A percentile compares a stretch with the other conserved stretches of the same genome.
phyloP scores from a whole-genome alignment of 2,888 invertebrate species.

The Sinotaia quadrata region DNA sequence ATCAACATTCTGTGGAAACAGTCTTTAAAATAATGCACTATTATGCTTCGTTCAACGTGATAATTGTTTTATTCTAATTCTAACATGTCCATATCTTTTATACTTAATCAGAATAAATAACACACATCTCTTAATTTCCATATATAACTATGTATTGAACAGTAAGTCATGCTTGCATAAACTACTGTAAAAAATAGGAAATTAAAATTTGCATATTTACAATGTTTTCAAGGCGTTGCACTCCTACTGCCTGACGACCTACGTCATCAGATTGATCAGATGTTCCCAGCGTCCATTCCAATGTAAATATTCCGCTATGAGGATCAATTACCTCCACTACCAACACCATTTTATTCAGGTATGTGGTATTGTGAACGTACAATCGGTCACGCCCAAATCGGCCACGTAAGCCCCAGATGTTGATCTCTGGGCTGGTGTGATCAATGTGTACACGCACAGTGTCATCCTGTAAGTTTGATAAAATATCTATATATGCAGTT shows the following conservation, averaged over 20 bases:
- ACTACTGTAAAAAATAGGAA: too few species aligned
- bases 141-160: too few species aligned
- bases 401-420: constrained; percentile 38
- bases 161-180: too few species aligned
- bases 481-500: too few species aligned
- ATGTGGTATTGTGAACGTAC: constrained; percentile 44
- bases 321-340: constrained; percentile 43
- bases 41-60: too few species aligned
- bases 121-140: too few species aligned
- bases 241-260: constrained; percentile 13
- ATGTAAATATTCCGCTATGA: constrained; percentile 45
- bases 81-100: too few species aligned
- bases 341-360: constrained; percentile 43
- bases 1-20: too few species aligned
- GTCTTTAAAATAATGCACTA: too few species aligned
- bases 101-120: too few species aligned
- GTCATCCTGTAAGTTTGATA: constrained; percentile 15
- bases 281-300: constrained; percentile 32
- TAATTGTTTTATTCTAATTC: too few species aligned
- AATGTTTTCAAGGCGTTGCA: background rate
- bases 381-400: constrained; percentile 39
- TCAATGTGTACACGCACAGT: constrained; percentile 41
- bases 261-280: constrained; percentile 4
- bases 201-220: constrained; percentile 10
- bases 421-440: constrained; percentile 39